These are phyloP conservation scores for Loxodonta africana DNA, from an alignment of 2,113 vertebrate genomes.

Conservation along the genomic window DNA sequence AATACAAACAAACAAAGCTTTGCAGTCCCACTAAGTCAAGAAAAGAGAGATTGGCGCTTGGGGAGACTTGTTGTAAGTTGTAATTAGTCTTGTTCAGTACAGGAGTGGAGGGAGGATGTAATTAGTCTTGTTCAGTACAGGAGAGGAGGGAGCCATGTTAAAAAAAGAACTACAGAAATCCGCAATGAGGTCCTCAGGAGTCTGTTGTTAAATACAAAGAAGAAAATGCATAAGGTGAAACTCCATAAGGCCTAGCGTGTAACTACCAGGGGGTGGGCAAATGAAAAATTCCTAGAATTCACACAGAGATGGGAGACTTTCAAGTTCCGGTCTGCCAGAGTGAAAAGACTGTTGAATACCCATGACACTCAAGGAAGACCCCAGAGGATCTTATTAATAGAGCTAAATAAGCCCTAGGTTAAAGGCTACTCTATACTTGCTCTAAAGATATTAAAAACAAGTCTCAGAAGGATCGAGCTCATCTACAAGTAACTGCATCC, in stretches of 20 bases:
- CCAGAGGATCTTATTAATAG: neutral
- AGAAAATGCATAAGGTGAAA: fast-evolving
- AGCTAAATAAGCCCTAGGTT: neutral
- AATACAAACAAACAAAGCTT: fast-evolving
- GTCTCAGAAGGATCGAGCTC: neutral
- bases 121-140: fast-evolving
- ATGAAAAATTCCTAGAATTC: neutral
- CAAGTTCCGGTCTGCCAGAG: neutral
- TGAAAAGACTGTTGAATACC: too few relatives aligned
- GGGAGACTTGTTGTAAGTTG: neutral
- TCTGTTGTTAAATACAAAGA: neutral
- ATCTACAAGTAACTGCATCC: neutral
- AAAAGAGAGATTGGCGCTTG: neutral
- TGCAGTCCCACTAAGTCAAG: neutral
- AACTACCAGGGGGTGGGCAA: too few relatives aligned
- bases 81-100: fast-evolving
- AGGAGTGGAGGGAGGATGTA: too few relatives aligned
- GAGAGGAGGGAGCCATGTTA: neutral
- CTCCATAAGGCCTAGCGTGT: fast-evolving
- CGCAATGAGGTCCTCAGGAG: neutral
- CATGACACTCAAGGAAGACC: neutral
- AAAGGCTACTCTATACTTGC: neutral
- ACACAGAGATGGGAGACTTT: neutral
- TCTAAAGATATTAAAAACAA: neutral
- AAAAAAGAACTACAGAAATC: neutral